These are phyloP conservation scores for Scalopus aquaticus DNA, from an alignment of 2,113 vertebrate species.

Conservation along the genomic window DNA sequence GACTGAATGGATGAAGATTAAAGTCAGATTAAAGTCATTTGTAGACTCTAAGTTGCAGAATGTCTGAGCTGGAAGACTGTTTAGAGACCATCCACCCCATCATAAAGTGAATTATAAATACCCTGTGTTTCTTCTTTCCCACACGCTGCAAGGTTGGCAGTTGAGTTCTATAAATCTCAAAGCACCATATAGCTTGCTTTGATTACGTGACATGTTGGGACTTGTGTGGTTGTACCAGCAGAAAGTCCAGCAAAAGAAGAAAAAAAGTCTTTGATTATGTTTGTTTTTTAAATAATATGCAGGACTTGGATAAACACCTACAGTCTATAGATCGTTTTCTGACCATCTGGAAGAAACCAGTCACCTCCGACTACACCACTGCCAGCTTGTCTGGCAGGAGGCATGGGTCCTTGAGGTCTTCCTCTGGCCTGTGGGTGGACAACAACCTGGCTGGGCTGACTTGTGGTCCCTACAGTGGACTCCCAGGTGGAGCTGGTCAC, in stretches of 20 bases:
- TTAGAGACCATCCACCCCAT: not conserved
- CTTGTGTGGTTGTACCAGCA: not conserved
- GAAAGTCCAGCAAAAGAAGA: slow-evolving; percentile 18
- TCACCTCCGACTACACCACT: not conserved
- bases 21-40: slow-evolving; percentile 12
- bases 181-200: not conserved
- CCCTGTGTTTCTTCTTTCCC: not conserved
- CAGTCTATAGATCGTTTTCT: not conserved
- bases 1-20: slow-evolving; percentile 1
- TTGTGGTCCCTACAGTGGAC: not conserved
- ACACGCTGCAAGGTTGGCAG: not conserved
- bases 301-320: not conserved
- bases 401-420: not conserved
- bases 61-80: not conserved
- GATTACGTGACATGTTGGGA: not conserved
- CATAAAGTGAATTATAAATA: not conserved
- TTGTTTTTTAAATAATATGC: not conserved
- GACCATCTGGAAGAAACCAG: not conserved
- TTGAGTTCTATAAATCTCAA: not conserved
- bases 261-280: not conserved
- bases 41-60: not conserved
- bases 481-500: not conserved
- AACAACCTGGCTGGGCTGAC: not conserved
- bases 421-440: not conserved
- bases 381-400: not conserved